phyloP scores from a whole-genome alignment of 2,888 invertebrate species.

The Byasa hedistus region DNA sequence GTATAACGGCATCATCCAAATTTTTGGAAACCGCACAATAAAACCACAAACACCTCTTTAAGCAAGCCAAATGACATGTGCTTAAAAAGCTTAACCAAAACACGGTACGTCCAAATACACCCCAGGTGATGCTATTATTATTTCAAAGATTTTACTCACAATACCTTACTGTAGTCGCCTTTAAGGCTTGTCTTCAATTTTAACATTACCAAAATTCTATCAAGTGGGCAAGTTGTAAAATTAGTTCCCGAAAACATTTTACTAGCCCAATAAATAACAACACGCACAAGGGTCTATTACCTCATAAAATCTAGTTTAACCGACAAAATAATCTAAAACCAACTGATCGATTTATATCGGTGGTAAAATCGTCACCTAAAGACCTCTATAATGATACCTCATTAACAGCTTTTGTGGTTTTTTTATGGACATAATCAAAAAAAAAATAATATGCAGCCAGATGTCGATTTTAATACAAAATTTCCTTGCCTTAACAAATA shows the following conservation, averaged over 20 bases:
- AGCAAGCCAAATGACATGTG: slow-evolving; percentile 62
- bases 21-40: slow-evolving; percentile 67
- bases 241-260: slow-evolving; percentile 40
- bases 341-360: slow-evolving; percentile 55
- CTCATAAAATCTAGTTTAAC: slow-evolving; percentile 48
- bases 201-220: slow-evolving; percentile 13
- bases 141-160: background rate
- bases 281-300: slow-evolving; percentile 48
- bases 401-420: slow-evolving; percentile 54
- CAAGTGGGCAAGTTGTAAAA: slow-evolving; percentile 29
- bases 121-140: slow-evolving; percentile 51
- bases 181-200: background rate
- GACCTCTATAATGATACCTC: slow-evolving; percentile 55
- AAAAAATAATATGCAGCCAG: slow-evolving; percentile 1
- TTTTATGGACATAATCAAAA: slow-evolving; percentile 40
- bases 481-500: slow-evolving; percentile 1
- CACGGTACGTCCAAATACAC: slow-evolving; percentile 44
- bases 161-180: background rate
- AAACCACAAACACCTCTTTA: slow-evolving; percentile 64
- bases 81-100: slow-evolving; percentile 57
- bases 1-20: slow-evolving; percentile 54
- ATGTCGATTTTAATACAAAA: slow-evolving; percentile 10
- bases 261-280: slow-evolving; percentile 54
- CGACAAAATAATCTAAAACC: slow-evolving; percentile 63
- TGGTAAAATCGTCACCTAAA: slow-evolving; percentile 64